These are phyloP conservation scores for Heptranchias perlo DNA, from an alignment of 2,113 vertebrate species.

Conservation along the genomic window DNA sequence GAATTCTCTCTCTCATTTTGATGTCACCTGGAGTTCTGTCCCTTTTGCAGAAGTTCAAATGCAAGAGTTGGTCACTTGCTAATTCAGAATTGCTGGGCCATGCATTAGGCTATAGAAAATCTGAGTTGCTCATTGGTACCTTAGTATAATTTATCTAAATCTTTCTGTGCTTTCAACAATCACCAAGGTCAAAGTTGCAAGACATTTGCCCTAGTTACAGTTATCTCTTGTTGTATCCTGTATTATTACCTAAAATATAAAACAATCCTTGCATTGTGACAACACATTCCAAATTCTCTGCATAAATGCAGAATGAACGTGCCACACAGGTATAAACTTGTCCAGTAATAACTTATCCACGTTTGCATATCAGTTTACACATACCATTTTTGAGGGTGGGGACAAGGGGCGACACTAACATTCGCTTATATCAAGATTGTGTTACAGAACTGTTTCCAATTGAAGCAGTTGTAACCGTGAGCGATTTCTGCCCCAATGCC, in stretches of 20 bases:
- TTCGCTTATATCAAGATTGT: not conserved
- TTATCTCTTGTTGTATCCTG: not conserved
- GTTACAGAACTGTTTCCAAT: not conserved
- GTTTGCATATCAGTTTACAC: not conserved
- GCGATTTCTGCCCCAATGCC: not conserved
- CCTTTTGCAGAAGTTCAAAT: not conserved
- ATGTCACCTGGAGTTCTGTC: not conserved
- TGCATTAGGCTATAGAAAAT: not conserved
- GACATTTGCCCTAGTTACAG: not conserved
- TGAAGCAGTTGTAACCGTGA: no score
- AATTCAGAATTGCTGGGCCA: not conserved
- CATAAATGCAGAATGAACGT: not conserved
- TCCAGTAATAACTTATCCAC: not conserved
- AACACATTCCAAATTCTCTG: not conserved
- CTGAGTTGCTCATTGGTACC: not conserved
- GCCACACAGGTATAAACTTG: not conserved
- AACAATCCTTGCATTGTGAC: not conserved
- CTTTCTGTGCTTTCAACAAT: not conserved
- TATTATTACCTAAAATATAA: not conserved
- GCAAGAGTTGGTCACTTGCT: not conserved
- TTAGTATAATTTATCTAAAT: not conserved
- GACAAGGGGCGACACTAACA: not conserved
- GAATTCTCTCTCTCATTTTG: no score
- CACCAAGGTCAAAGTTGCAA: not conserved
- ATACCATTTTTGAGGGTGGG: not conserved